These are phyloP conservation scores for Strix aluco DNA, from an alignment of 2,113 vertebrate species.

Conservation along the genomic window DNA sequence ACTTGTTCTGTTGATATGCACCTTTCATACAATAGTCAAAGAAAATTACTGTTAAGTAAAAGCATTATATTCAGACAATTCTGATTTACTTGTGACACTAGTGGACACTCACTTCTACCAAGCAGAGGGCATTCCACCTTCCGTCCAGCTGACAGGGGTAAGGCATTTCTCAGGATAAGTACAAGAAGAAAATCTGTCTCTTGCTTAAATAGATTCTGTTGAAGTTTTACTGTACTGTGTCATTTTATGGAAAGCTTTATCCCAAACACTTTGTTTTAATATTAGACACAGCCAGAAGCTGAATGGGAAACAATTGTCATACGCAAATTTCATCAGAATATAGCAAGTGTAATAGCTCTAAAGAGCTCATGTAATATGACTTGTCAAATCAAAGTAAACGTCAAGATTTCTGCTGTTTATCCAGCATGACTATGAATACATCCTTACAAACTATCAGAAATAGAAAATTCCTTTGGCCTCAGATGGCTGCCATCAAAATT, in stretches of 20 bases:
- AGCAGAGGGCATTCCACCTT: neutral
- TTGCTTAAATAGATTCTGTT: neutral
- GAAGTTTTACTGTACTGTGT: neutral
- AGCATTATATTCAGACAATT: neutral
- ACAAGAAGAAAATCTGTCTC: neutral
- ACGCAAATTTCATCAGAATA: neutral
- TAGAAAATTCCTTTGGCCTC: neutral
- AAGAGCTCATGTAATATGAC: neutral
- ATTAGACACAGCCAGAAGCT: neutral
- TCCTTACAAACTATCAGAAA: neutral
- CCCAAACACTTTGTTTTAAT: neutral
- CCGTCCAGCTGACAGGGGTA: neutral
- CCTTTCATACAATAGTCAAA: neutral
- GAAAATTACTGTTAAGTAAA: neutral
- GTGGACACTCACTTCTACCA: neutral
- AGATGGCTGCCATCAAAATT: neutral
- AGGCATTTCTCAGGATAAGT: neutral
- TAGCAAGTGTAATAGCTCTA: neutral
- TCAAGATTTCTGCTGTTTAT: neutral
- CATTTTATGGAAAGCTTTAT: neutral
- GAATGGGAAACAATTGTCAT: neutral
- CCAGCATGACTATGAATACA: neutral
- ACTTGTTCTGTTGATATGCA: neutral
- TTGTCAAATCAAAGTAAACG: neutral
- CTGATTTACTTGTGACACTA: neutral